Percentiles rank a stretch among this genome's conserved stretches.
Evolutionary conservation across 2,888 invertebrate genomes (phyloP).

Genomic region (Mimumesa dahlbomi): DNA sequence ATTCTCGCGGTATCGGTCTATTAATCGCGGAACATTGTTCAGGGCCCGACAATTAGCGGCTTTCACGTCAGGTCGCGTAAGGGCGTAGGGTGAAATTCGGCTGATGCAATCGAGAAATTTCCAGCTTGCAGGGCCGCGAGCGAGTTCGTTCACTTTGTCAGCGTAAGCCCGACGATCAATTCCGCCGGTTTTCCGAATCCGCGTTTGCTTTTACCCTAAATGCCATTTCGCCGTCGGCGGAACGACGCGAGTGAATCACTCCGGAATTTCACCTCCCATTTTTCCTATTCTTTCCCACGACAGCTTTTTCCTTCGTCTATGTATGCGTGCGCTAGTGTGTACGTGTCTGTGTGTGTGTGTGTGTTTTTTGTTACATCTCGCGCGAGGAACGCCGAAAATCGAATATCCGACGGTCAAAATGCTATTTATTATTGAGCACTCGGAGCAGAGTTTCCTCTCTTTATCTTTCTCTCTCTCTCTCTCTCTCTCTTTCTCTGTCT

Average conservation of each 20-base stretch:
- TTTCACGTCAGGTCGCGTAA: neutral
- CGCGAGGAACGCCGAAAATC: constrained; percentile 44
- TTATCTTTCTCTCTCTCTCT: constrained; percentile 4
- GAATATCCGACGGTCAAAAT: constrained; percentile 62
- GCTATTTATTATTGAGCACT: constrained; percentile 62
- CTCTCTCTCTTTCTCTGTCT: neutral
- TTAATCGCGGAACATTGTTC: constrained; percentile 26
- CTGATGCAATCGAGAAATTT: constrained; percentile 37
- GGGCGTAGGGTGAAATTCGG: constrained; percentile 7
- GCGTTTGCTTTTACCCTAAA: constrained; percentile 69
- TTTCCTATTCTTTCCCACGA: constrained; percentile 1
- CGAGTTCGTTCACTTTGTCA: constrained; percentile 39
- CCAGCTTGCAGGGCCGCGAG: constrained; percentile 9
- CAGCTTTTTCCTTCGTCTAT: constrained; percentile 24
- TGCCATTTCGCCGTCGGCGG: constrained; percentile 57
- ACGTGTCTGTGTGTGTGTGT: no score
- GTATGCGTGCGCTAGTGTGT: no score
- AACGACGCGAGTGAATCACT: constrained; percentile 58
- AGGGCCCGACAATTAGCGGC: constrained; percentile 35
- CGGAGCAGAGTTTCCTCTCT: constrained; percentile 7
- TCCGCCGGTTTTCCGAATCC: constrained; percentile 55
- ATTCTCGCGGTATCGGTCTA: constrained; percentile 6
- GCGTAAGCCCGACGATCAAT: constrained; percentile 55
- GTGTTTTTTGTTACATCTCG: no score
- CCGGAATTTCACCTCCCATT: constrained; percentile 7